Conservation (phyloP, 2,113 vertebrate genomes). For the Jacana jacana region DNA sequence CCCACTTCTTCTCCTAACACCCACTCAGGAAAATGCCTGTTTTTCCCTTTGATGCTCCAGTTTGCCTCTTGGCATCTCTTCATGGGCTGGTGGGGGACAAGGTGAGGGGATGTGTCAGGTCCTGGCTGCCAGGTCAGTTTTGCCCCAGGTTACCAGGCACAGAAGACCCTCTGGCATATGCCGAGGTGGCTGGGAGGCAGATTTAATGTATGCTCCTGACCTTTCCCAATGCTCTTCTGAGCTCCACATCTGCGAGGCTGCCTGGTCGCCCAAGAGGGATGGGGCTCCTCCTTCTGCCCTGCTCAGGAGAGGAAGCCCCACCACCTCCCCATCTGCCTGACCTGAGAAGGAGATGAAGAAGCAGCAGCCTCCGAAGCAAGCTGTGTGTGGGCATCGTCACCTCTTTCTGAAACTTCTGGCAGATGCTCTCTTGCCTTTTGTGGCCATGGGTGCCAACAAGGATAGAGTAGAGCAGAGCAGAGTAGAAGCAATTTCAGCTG, state of each 20-base stretch:
- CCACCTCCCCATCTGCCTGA: rapidly evolving
- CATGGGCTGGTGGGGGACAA: neutral
- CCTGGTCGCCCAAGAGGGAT: neutral
- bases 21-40: rapidly evolving
- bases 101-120: neutral
- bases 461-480: neutral
- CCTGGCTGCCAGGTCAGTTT: neutral
- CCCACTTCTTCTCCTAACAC: neutral
- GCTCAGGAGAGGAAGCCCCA: rapidly evolving
- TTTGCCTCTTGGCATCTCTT: neutral
- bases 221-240: neutral
- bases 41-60: neutral
- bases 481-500: neutral
- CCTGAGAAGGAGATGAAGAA: neutral
- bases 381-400: neutral
- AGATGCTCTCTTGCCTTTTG: neutral
- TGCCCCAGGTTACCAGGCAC: neutral
- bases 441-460: neutral
- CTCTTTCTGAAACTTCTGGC: neutral
- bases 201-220: conserved; percentile 18
- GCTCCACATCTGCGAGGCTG: neutral
- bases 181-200: neutral
- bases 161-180: neutral
- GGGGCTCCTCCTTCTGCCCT: neutral
- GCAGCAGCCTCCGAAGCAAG: neutral